These are phyloP conservation scores for Embiotoca jacksoni DNA, from an alignment of 2,113 vertebrate species.

Conservation along the genomic window DNA sequence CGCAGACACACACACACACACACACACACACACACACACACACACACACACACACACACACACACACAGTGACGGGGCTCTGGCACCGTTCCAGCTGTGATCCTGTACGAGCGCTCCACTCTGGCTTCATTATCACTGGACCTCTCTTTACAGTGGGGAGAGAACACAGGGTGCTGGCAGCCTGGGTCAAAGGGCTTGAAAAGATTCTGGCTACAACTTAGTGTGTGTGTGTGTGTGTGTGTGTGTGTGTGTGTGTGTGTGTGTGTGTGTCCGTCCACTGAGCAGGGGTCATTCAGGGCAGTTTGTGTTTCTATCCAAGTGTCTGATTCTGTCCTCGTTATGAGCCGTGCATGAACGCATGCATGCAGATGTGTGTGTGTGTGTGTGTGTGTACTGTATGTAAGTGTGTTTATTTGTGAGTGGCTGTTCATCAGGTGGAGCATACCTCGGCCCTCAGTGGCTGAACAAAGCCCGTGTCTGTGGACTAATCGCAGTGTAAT, in stretches of 20 bases:
- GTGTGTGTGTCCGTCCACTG: no score
- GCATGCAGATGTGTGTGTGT: neutral
- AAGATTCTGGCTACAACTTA: slow-evolving; percentile 35
- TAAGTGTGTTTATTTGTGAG: slow-evolving; percentile 11
- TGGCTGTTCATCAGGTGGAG: slow-evolving; percentile 44
- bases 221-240: slow-evolving; percentile 21
- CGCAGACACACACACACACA: slow-evolving; percentile 28
- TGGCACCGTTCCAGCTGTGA: slow-evolving; percentile 63
- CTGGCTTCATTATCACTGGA: slow-evolving; percentile 64
- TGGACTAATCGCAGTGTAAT: slow-evolving; percentile 69
- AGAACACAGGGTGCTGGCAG: slow-evolving; percentile 55
- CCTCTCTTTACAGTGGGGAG: slow-evolving; percentile 43
- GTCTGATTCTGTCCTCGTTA: slow-evolving; percentile 40
- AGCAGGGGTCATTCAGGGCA: slow-evolving; percentile 12
- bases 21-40: slow-evolving; percentile 39
- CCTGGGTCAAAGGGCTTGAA: slow-evolving; percentile 55
- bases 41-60: slow-evolving; percentile 29
- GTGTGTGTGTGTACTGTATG: neutral
- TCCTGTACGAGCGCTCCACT: slow-evolving; percentile 48
- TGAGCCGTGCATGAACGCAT: slow-evolving; percentile 15
- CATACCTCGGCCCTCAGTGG: slow-evolving; percentile 8
- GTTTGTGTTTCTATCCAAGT: slow-evolving; percentile 31
- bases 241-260: neutral
- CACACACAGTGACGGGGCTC: slow-evolving; percentile 46
- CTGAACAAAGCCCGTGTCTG: slow-evolving; percentile 61